Evolutionary conservation across 2,888 invertebrate genomes (phyloP).

Genomic region (Dicranocentrus wangi): DNA sequence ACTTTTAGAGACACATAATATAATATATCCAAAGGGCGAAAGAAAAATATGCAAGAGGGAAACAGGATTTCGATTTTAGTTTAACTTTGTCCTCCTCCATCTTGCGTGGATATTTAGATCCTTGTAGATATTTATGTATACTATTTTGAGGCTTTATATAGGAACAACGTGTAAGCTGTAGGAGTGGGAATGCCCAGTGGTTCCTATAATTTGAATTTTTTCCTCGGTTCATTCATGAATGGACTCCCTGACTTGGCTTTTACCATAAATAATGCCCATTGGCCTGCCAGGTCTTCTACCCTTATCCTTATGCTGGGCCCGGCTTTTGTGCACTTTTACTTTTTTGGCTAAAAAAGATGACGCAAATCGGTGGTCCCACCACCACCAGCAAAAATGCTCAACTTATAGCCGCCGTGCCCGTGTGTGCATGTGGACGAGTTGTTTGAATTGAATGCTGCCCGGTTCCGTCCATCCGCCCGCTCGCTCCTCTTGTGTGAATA

Average conservation of each 20-base stretch:
- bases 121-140: neutral
- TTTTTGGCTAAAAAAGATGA: slow-evolving; percentile 32
- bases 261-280: slow-evolving; percentile 50
- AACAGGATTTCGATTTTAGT: neutral
- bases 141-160: too few species aligned
- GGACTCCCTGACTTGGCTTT: slow-evolving; percentile 31
- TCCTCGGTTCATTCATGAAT: slow-evolving; percentile 28
- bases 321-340: neutral
- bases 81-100: neutral
- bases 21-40: neutral
- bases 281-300: slow-evolving; percentile 21
- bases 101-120: neutral
- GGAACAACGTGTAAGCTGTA: too few species aligned
- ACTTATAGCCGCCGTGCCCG: neutral
- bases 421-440: neutral
- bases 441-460: too few species aligned
- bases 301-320: neutral
- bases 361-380: slow-evolving; percentile 33
- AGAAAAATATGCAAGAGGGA: neutral
- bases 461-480: too few species aligned
- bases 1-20: too few species aligned
- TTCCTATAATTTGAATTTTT: slow-evolving; percentile 27
- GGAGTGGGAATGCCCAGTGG: too few species aligned
- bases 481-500: slow-evolving; percentile 3
- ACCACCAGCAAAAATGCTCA: slow-evolving; percentile 2